Conservation (phyloP, 2,797 vertebrate species). For the Poeciliopsis turneri region DNA sequence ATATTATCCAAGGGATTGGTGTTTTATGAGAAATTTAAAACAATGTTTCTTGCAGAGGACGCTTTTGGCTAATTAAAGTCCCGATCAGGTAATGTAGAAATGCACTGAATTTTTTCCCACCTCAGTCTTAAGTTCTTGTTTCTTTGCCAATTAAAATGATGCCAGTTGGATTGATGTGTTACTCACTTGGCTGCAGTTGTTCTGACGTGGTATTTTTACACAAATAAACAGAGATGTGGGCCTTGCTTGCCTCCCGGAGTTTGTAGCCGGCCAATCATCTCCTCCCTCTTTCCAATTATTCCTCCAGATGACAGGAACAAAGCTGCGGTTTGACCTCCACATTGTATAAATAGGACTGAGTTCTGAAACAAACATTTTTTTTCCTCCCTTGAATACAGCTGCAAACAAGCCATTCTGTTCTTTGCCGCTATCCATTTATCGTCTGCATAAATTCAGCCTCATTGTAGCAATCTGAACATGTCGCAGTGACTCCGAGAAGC, state of each 20-base stretch:
- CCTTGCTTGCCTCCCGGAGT: background rate
- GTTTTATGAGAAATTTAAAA: background rate
- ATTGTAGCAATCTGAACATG: slow-evolving; percentile 38
- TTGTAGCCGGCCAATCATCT: background rate
- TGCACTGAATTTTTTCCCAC: background rate
- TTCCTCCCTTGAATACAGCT: background rate
- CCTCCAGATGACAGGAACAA: background rate
- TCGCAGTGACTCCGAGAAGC: slow-evolving; percentile 42
- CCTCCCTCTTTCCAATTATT: background rate
- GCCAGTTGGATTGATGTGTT: slow-evolving; percentile 1
- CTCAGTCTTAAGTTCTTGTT: background rate
- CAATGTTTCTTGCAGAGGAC: background rate
- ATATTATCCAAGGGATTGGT: background rate
- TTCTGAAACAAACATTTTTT: slow-evolving; percentile 5
- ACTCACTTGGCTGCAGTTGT: background rate
- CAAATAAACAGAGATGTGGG: background rate
- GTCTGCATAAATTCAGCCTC: slow-evolving; percentile 36
- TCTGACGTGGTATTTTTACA: background rate
- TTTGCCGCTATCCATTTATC: slow-evolving; percentile 13
- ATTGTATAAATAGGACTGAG: background rate
- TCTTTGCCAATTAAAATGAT: background rate
- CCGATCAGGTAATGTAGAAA: background rate
- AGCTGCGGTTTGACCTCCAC: background rate
- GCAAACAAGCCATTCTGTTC: slow-evolving; percentile 7
- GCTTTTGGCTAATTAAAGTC: background rate